Evolutionary conservation across 1,140 invertebrate genomes (phyloP).

Genomic region (Tetramorium parvispinum): DNA sequence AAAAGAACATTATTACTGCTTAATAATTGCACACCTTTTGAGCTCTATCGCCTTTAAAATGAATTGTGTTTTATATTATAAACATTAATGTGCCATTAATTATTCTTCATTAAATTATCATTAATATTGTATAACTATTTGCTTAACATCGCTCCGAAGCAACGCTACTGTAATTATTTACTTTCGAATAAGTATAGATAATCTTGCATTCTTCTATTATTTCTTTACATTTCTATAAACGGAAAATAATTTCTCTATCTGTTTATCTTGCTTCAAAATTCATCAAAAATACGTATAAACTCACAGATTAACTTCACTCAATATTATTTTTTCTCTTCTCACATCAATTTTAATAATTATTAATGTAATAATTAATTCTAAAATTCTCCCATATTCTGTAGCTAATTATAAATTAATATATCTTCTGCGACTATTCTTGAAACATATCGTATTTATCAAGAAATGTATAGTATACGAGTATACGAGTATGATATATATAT

Average conservation of each 20-base stretch:
- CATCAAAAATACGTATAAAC: neutral
- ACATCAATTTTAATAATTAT: slow-evolving; percentile 4
- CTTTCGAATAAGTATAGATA: neutral
- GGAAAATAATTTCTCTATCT: slow-evolving; percentile 10
- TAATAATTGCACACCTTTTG: slow-evolving; percentile 37
- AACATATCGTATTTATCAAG: slow-evolving; percentile 7
- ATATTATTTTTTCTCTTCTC: neutral
- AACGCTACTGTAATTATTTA: neutral
- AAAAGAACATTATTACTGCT: slow-evolving; percentile 29
- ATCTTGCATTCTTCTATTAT: neutral
- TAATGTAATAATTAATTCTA: neutral
- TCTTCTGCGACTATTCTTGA: neutral
- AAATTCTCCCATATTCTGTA: neutral
- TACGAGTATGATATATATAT: neutral
- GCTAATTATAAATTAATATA: neutral
- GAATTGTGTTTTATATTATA: slow-evolving; percentile 5
- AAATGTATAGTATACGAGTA: neutral
- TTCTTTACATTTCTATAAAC: neutral
- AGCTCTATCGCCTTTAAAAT: slow-evolving; percentile 13
- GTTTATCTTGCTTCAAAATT: slow-evolving; percentile 3
- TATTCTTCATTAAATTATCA: slow-evolving; percentile 15
- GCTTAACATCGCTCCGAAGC: neutral
- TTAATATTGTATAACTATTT: neutral
- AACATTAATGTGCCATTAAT: neutral
- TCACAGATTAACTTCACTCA: neutral